Evolutionary conservation across 2,113 vertebrate species (phyloP).

Genomic region (Ceratotherium simum): DNA sequence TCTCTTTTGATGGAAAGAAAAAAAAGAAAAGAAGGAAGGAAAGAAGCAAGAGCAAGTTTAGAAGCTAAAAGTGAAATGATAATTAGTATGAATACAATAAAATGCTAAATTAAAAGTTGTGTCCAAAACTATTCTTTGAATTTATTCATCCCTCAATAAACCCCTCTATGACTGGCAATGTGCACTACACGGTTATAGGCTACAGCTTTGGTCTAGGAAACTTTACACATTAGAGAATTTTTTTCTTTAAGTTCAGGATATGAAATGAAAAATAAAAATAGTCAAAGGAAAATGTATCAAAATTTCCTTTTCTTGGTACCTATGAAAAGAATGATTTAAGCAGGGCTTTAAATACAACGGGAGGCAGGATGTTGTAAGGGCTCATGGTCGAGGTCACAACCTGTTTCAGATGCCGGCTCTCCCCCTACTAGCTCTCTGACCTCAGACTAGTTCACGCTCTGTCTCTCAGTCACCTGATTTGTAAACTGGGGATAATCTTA

Average conservation of each 20-base stretch:
- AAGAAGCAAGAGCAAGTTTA: neutral
- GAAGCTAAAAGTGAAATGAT: neutral
- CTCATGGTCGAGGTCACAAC: neutral
- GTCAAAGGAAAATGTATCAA: constrained; percentile 31
- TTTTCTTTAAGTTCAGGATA: neutral
- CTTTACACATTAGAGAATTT: neutral
- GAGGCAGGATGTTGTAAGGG: neutral
- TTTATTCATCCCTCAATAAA: constrained; percentile 17
- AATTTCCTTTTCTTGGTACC: neutral
- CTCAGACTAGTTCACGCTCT: neutral
- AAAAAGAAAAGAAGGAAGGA: no score
- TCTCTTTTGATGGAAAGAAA: neutral
- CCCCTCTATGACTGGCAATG: neutral
- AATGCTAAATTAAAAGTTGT: neutral
- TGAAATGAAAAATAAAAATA: constrained; percentile 33
- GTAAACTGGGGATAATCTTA: neutral
- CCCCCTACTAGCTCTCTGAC: neutral
- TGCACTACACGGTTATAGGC: neutral
- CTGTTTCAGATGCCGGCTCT: neutral
- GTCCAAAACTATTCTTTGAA: constrained; percentile 33
- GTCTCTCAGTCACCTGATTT: constrained; percentile 13
- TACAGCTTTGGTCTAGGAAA: neutral
- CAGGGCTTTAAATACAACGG: neutral
- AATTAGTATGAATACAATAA: neutral
- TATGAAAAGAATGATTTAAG: neutral